Percentiles rank a stretch among this genome's conserved stretches.
Conservation (phyloP, 1,140 invertebrate genomes). For the Zaprionus kolodkinae region DNA sequence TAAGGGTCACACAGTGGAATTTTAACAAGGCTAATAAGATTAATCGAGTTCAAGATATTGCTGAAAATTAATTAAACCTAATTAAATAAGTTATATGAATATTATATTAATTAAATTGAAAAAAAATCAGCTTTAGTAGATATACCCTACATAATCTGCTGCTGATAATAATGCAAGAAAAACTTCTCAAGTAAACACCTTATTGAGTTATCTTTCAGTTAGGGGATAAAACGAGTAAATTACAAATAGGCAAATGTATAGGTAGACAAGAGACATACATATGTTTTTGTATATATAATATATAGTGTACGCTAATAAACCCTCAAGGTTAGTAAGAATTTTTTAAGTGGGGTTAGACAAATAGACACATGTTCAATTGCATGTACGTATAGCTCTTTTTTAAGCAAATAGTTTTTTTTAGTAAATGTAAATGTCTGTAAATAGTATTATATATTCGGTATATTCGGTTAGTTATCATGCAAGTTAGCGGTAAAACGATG, state of each 20-base stretch:
- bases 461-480: constrained; percentile 24
- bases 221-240: background rate
- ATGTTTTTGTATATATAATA: background rate
- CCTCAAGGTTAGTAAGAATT: constrained; percentile 15
- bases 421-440: background rate
- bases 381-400: background rate
- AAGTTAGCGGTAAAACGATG: constrained; percentile 14
- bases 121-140: too few relatives aligned
- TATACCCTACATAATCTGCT: background rate
- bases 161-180: background rate
- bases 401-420: background rate
- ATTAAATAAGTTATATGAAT: background rate
- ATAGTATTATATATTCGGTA: background rate
- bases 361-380: background rate
- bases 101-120: background rate
- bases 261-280: background rate
- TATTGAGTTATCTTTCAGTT: background rate
- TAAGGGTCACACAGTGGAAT: background rate
- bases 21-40: background rate
- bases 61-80: background rate
- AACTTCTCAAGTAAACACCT: background rate
- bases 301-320: constrained; percentile 2
- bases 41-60: background rate
- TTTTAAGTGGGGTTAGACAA: constrained; percentile 1
- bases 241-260: background rate